A percentile compares a stretch with the other conserved stretches of the same genome.
Conservation (phyloP, 2,113 vertebrate species). For the Coracopsis vasa region DNA sequence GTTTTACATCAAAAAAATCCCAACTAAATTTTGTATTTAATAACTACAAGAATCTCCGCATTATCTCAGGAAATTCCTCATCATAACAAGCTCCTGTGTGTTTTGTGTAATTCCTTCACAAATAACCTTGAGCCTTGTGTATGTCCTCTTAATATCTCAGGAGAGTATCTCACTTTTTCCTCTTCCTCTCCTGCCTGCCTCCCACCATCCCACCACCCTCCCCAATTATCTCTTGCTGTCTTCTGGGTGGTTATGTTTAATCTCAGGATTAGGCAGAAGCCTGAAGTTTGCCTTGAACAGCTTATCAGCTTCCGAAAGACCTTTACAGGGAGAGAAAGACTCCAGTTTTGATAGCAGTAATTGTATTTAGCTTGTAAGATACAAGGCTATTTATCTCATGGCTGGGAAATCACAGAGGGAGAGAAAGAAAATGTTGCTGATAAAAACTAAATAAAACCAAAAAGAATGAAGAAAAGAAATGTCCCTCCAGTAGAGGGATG, state of each 20-base stretch:
- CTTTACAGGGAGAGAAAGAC: constrained; percentile 76
- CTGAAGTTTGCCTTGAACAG: constrained; percentile 73
- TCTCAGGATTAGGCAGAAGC: constrained; percentile 75
- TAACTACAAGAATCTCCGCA: constrained; percentile 18
- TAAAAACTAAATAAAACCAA: constrained; percentile 63
- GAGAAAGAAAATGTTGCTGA: constrained; percentile 53
- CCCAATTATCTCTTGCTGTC: constrained; percentile 56
- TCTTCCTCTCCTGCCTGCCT: neutral
- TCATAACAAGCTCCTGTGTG: constrained; percentile 45
- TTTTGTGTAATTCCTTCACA: constrained; percentile 69
- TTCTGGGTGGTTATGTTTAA: constrained; percentile 77
- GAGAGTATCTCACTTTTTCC: constrained; percentile 33
- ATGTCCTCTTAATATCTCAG: constrained; percentile 63
- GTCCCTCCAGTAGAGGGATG: neutral
- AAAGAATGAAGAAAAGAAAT: neutral
- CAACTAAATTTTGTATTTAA: constrained; percentile 50
- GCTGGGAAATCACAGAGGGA: constrained; percentile 67
- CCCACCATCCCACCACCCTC: neutral
- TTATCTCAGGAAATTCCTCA: constrained; percentile 59
- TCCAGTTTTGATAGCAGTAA: constrained; percentile 81
- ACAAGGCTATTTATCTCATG: constrained; percentile 77
- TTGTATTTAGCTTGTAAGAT: constrained; percentile 84
- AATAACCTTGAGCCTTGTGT: constrained; percentile 68
- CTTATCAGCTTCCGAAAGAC: constrained; percentile 78
- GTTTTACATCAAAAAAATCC: constrained; percentile 27